A percentile compares a stretch with the other conserved stretches of the same genome.
Conservation (phyloP, 92 coral and sea anemone species). For the Epizoanthus scotinus region DNA sequence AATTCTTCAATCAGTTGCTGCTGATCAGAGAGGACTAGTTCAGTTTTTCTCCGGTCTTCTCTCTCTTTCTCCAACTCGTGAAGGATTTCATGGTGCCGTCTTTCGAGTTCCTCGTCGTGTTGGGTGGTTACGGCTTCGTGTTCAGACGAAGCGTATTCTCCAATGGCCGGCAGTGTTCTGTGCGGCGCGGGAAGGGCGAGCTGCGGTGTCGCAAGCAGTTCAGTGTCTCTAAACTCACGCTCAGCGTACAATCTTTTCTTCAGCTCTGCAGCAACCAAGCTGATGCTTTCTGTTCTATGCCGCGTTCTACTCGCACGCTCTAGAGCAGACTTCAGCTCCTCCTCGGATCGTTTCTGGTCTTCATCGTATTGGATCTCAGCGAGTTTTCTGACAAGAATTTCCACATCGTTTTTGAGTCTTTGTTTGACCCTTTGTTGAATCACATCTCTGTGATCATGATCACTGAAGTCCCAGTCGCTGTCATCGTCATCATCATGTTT, state of each 20-base stretch:
- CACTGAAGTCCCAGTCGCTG: neutral
- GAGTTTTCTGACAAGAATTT: conserved; percentile 79
- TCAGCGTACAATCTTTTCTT: conserved; percentile 70
- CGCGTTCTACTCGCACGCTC: conserved; percentile 72
- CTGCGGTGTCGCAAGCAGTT: conserved; percentile 9
- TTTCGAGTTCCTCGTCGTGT: conserved; percentile 1
- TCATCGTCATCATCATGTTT: neutral
- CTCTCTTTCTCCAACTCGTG: conserved; percentile 62
- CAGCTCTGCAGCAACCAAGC: conserved; percentile 60
- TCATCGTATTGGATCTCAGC: conserved; percentile 93
- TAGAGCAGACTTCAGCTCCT: conserved; percentile 73
- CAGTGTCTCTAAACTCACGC: conserved; percentile 66
- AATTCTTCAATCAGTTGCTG: conserved; percentile 76
- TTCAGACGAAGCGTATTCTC: conserved; percentile 16
- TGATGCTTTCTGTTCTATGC: conserved; percentile 64
- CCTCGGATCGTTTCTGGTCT: conserved; percentile 75
- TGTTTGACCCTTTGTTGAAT: conserved; percentile 45
- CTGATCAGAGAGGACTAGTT: conserved; percentile 63
- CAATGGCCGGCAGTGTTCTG: conserved; percentile 9
- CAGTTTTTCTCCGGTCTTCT: conserved; percentile 77
- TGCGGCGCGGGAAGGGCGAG: conserved; percentile 36
- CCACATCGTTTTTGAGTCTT: conserved; percentile 69
- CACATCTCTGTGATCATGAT: conserved; percentile 9
- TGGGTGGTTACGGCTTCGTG: conserved; percentile 25
- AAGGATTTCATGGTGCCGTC: conserved; percentile 46